Evolutionary conservation across 2,113 vertebrate genomes (phyloP).

Genomic region (Synodontis membranacea): DNA sequence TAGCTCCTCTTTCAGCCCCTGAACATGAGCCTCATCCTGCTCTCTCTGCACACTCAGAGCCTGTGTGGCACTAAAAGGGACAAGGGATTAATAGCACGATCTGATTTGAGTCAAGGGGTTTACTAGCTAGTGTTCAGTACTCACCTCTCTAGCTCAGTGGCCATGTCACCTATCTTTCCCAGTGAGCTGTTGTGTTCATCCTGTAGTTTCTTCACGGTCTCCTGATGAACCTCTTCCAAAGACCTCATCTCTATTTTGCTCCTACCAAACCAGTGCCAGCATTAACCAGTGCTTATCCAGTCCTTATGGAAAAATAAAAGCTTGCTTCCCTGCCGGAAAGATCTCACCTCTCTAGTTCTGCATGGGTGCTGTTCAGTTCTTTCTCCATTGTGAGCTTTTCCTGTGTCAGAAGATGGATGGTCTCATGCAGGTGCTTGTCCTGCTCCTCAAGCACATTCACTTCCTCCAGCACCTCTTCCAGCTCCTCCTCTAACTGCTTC

Average conservation of each 20-base stretch:
- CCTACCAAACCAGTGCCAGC: slow-evolving; percentile 64
- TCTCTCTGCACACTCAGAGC: slow-evolving; percentile 64
- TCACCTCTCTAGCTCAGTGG: slow-evolving; percentile 83
- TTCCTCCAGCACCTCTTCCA: slow-evolving; percentile 82
- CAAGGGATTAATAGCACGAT: slow-evolving; percentile 19
- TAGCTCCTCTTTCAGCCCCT: slow-evolving; percentile 70
- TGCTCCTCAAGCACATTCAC: slow-evolving; percentile 78
- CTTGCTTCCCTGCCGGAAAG: too few relatives aligned
- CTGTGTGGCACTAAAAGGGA: slow-evolving; percentile 61
- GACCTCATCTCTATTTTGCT: slow-evolving; percentile 65
- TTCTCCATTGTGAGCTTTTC: slow-evolving; percentile 71
- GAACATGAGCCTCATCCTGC: slow-evolving; percentile 61
- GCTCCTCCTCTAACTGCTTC: slow-evolving; percentile 76
- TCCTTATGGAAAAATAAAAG: not conserved
- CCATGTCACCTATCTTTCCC: slow-evolving; percentile 67
- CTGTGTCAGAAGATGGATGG: slow-evolving; percentile 68
- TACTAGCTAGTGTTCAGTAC: not conserved
- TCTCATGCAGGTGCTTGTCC: slow-evolving; percentile 71
- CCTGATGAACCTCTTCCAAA: slow-evolving; percentile 63
- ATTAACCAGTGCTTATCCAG: not conserved
- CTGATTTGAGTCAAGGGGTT: slow-evolving; percentile 9
- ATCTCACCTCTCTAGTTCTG: slow-evolving; percentile 77
- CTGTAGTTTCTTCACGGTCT: slow-evolving; percentile 65
- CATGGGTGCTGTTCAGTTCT: slow-evolving; percentile 68
- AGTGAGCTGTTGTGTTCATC: slow-evolving; percentile 66